Evolutionary conservation across 1,140 invertebrate species (phyloP).

Genomic region (Hyles vespertilio): DNA sequence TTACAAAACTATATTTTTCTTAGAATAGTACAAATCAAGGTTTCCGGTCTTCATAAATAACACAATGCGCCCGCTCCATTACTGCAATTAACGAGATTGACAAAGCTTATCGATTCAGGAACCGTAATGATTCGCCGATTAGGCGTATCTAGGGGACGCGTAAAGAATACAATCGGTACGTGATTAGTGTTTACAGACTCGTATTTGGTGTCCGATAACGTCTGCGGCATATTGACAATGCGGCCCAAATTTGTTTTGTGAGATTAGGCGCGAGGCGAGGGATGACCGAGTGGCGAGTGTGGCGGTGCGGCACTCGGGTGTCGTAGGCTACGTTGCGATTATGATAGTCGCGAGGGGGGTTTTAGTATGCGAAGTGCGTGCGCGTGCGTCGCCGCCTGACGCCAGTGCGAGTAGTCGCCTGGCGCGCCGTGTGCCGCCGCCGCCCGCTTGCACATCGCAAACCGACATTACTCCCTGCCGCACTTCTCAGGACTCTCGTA

Average conservation of each 20-base stretch:
- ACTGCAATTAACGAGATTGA: not conserved
- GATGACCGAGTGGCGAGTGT: conserved; percentile 23
- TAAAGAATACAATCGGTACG: conserved; percentile 43
- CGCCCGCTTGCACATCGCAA: not conserved
- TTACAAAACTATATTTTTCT: no score
- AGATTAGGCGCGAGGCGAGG: conserved; percentile 51
- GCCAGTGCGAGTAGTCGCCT: conserved; percentile 38
- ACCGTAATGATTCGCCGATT: conserved; percentile 33
- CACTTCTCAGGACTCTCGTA: conserved; percentile 44
- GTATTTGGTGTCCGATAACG: conserved; percentile 61
- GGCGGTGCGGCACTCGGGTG: no score
- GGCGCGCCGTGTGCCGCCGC: conserved; percentile 30
- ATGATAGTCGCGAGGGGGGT: conserved; percentile 47
- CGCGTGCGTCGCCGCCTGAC: conserved; percentile 58
- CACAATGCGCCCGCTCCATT: not conserved
- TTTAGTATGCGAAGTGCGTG: conserved; percentile 71
- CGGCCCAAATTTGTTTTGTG: conserved; percentile 52
- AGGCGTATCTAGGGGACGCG: conserved; percentile 41
- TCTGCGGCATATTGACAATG: conserved; percentile 52
- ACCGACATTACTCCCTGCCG: conserved; percentile 36
- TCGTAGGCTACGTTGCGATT: conserved; percentile 41
- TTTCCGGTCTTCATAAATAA: no score
- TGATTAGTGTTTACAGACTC: conserved; percentile 43
- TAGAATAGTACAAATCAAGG: no score
- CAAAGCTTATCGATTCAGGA: conserved; percentile 29